Base-by-base conservation (phyloP, 2,113 vertebrate species). In the Neotoma lepida region DNA sequence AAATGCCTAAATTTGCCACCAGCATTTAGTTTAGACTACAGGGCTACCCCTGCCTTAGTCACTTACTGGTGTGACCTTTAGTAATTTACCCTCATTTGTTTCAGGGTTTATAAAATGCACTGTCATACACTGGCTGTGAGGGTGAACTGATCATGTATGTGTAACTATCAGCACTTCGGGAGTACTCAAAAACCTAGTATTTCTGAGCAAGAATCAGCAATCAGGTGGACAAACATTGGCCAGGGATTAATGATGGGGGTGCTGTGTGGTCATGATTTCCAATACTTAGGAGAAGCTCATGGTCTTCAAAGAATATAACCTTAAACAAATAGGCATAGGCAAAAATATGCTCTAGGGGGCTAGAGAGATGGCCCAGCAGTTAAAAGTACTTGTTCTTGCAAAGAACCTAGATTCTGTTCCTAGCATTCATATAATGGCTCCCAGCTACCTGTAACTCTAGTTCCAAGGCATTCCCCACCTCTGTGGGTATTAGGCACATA, bases 191-290 rank as follows among this genome's bases (percentile, higher is more conserved):
- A 86, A 80, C 56, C 84, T 20, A 1, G 89, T 80, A 39, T 95
- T 95, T 95, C 28, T 86, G 18, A 41, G 12, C 39, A 94, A 73
- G 49, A 58, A 63, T 77, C 41, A 78, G 86, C 46, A 70, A 74
- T 46, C 13, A 8, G 7, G 17, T 30, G 51, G 56, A 86, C 39
- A 35, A 78, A 89, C 58, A 70, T 0, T 13, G 46, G 35, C 58
- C 41, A 54, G 46, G 64, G 46, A 77, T 14, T 61, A 64, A 70
- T 35, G 39, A 44, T 13, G 61, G 41, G 3, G 22, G 41, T 30
- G 30, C 51, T 88, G 6, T 61, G n/a, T 70, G 33, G 49, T 68
- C 44, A 88, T 41, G 13, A 71, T 56, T 91, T 96, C 41, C 88
- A 71, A 76, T 22, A 81, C 35, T 56, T 63, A 58, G 56, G 44